Evolutionary conservation across 2,888 invertebrate genomes (phyloP).

Genomic region (Thalpophila matura): DNA sequence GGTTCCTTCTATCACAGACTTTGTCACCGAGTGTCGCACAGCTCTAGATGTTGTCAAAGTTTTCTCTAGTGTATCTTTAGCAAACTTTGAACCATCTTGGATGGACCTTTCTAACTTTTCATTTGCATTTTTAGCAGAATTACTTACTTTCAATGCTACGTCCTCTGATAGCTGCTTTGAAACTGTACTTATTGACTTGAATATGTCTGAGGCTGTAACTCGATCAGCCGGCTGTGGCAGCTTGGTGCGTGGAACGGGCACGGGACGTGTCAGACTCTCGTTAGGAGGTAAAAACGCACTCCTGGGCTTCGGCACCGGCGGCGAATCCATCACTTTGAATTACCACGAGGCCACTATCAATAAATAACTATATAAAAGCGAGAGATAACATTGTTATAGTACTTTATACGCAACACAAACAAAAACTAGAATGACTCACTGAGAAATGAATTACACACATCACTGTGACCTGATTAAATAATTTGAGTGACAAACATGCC

Average conservation of each 20-base stretch:
- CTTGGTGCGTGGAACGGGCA: conserved; percentile 89
- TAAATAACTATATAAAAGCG: conserved; percentile 61
- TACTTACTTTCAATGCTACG: conserved; percentile 88
- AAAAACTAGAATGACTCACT: conserved; percentile 67
- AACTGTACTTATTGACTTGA: conserved; percentile 88
- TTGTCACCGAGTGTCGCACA: conserved; percentile 88
- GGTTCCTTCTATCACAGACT: conserved; percentile 92
- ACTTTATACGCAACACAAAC: conserved; percentile 64
- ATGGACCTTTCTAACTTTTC: conserved; percentile 83
- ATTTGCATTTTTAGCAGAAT: conserved; percentile 82
- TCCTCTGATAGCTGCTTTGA: conserved; percentile 91
- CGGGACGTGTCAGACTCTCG: conserved; percentile 83
- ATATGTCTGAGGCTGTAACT: conserved; percentile 82
- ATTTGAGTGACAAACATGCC: conserved; percentile 20
- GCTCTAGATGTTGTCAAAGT: conserved; percentile 87
- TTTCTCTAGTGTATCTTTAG: conserved; percentile 86
- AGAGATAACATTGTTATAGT: conserved; percentile 70
- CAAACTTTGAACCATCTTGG: conserved; percentile 82
- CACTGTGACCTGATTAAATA: conserved; percentile 60
- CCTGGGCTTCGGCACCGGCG: conserved; percentile 85
- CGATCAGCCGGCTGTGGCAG: conserved; percentile 74
- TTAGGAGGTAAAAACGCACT: conserved; percentile 71
- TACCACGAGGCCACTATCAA: conserved; percentile 53
- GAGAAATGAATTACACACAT: conserved; percentile 56
- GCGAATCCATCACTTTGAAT: conserved; percentile 78